Evolutionary conservation across 2,888 invertebrate species (phyloP).

Genomic region (Dimorphilus gyrociliatus): DNA sequence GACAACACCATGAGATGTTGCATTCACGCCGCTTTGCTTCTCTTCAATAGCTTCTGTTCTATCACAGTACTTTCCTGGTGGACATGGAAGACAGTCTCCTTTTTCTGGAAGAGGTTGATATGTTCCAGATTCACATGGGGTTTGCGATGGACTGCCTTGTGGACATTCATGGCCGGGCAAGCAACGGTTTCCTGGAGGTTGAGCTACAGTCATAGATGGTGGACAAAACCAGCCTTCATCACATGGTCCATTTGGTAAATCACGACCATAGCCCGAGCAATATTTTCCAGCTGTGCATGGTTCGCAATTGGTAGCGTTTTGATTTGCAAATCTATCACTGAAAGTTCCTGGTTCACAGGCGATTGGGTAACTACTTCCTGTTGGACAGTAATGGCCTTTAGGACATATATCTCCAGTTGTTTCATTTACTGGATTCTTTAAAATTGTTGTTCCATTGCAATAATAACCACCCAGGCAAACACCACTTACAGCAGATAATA

Average conservation of each 20-base stretch:
- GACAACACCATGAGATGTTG: conserved; percentile 30
- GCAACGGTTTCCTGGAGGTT: conserved; percentile 26
- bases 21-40: conserved; percentile 24
- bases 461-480: conserved; percentile 26
- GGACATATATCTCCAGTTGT: conserved; percentile 31
- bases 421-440: conserved; percentile 27
- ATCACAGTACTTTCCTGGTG: conserved; percentile 29
- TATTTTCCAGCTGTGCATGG: conserved; percentile 26
- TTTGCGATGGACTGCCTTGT: conserved; percentile 19
- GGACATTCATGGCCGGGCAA: conserved; percentile 28
- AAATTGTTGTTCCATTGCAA: conserved; percentile 21
- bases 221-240: conserved; percentile 25
- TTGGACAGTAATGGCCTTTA: conserved; percentile 29
- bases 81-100: conserved; percentile 21
- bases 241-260: conserved; percentile 22
- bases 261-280: conserved; percentile 18
- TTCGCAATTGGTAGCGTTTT: conserved; percentile 23
- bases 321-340: conserved; percentile 19
- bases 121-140: conserved; percentile 23
- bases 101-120: conserved; percentile 23
- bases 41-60: conserved; percentile 27
- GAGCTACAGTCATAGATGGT: conserved; percentile 25
- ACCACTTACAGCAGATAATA: conserved; percentile 18
- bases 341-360: conserved; percentile 26
- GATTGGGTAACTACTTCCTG: conserved; percentile 17